Evolutionary conservation across 2,888 invertebrate genomes (phyloP).

Genomic region (Sinhomidia bicolor): DNA sequence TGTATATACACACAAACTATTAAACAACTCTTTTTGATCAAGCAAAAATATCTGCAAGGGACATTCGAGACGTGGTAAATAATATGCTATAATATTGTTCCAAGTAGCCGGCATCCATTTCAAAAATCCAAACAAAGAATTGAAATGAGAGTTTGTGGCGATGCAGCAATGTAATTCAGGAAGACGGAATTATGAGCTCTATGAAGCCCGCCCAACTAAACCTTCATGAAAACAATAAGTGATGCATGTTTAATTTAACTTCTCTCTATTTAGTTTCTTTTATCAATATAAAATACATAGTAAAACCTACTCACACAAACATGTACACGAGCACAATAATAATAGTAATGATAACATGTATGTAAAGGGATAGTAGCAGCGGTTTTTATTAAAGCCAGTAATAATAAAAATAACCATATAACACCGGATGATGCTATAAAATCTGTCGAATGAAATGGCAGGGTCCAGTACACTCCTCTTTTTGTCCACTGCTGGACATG

Average conservation of each 20-base stretch:
- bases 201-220: constrained; percentile 47
- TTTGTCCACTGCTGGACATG: background rate
- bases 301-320: too few species aligned
- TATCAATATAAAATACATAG: too few species aligned
- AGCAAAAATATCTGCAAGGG: too few species aligned
- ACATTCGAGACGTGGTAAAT: too few species aligned
- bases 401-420: constrained; percentile 62
- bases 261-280: too few species aligned
- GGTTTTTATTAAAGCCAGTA: constrained; percentile 20
- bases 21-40: background rate
- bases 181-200: constrained; percentile 60
- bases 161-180: constrained; percentile 52
- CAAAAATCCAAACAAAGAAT: background rate
- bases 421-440: constrained; percentile 44
- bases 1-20: background rate
- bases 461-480: background rate
- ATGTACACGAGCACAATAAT: too few species aligned
- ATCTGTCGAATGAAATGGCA: background rate
- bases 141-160: background rate
- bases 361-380: background rate
- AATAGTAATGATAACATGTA: too few species aligned
- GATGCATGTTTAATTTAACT: constrained; percentile 53
- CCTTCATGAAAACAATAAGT: background rate
- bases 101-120: too few species aligned
- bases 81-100: too few species aligned